Evolutionary conservation across 2,888 invertebrate genomes (phyloP).

Genomic region (Ligdia adustata): DNA sequence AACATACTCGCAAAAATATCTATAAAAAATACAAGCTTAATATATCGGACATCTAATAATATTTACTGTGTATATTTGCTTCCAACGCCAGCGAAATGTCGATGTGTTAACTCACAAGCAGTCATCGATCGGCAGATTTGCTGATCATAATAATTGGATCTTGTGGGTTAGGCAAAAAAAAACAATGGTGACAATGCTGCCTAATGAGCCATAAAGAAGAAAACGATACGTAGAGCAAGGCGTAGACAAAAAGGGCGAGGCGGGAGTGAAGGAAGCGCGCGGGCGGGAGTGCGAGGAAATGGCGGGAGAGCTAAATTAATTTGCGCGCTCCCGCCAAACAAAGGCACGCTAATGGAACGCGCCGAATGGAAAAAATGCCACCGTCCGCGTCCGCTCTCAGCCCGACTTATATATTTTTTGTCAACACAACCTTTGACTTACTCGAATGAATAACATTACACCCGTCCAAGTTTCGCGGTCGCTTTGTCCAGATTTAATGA

Average conservation of each 20-base stretch:
- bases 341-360: constrained; percentile 85
- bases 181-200: constrained; percentile 82
- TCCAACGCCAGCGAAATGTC: constrained; percentile 13
- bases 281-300: constrained; percentile 75
- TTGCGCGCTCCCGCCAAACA: constrained; percentile 84
- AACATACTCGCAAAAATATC: background rate
- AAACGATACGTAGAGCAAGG: constrained; percentile 83
- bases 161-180: constrained; percentile 73
- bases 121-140: constrained; percentile 58
- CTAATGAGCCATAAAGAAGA: constrained; percentile 85
- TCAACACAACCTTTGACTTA: constrained; percentile 83
- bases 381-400: constrained; percentile 84
- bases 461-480: constrained; percentile 71
- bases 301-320: constrained; percentile 84
- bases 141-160: constrained; percentile 79
- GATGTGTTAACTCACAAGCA: constrained; percentile 34
- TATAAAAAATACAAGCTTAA: constrained; percentile 6
- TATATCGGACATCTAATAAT: constrained; percentile 9
- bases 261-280: constrained; percentile 58
- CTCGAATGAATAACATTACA: constrained; percentile 83
- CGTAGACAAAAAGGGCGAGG: constrained; percentile 82
- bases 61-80: constrained; percentile 13
- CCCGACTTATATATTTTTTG: constrained; percentile 72
- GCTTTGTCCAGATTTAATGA: constrained; percentile 78
- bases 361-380: constrained; percentile 85